These are phyloP conservation scores for Pantherophis guttatus DNA, from an alignment of 2,113 vertebrate species.

Conservation along the genomic window DNA sequence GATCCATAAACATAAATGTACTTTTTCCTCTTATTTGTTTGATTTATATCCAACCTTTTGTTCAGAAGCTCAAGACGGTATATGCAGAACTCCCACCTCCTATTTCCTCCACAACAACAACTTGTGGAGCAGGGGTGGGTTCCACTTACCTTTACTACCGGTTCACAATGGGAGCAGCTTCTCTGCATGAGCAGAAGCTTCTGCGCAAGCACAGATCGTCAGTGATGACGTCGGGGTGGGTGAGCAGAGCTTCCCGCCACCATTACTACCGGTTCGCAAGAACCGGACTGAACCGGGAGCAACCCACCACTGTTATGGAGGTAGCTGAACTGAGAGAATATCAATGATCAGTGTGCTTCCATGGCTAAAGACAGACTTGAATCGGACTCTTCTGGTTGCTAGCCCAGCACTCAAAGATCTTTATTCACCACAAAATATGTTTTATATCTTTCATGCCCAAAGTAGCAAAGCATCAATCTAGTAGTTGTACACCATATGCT, in stretches of 20 bases:
- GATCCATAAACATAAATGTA: background rate
- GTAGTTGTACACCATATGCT: background rate
- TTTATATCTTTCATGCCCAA: constrained; percentile 5
- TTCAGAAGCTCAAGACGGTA: background rate
- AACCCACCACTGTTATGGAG: background rate
- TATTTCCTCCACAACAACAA: background rate
- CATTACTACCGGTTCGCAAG: no score
- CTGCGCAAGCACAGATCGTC: no score
- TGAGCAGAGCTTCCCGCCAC: no score
- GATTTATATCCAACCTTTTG: background rate
- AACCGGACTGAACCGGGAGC: no score
- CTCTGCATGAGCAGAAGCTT: no score
- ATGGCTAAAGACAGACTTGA: background rate
- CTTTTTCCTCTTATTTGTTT: background rate
- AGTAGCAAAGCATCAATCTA: background rate
- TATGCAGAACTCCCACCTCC: background rate
- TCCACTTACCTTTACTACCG: no score
- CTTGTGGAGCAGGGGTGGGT: background rate
- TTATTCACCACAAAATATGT: constrained; percentile 21
- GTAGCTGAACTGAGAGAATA: background rate
- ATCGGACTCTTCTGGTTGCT: background rate
- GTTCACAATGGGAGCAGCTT: no score
- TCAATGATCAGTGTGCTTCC: background rate
- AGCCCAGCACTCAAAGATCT: background rate
- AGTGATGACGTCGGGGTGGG: no score